A percentile compares a stretch with the other conserved stretches of the same genome.
Conservation (phyloP, 2,113 vertebrate species). For the Sakesphorus luctuosus region DNA sequence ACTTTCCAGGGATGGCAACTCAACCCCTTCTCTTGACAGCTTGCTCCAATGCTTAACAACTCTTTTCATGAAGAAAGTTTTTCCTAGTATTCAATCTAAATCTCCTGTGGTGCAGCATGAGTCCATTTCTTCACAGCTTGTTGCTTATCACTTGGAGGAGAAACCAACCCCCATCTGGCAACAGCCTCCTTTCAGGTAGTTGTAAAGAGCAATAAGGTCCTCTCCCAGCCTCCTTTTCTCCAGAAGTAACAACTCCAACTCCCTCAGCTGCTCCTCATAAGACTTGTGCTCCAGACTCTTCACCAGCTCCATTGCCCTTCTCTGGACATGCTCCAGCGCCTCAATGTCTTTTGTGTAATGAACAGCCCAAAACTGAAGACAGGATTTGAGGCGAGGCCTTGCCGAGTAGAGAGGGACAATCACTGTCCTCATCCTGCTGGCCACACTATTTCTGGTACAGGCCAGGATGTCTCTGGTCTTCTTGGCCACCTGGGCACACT, state of each 20-base stretch:
- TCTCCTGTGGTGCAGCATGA: accelerated
- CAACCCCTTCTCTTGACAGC: background rate
- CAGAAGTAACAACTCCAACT: background rate
- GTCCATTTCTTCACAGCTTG: background rate
- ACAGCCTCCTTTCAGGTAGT: background rate
- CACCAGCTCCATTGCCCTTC: background rate
- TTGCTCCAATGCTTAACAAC: too few relatives aligned
- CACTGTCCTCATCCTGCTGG: background rate
- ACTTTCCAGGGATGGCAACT: background rate
- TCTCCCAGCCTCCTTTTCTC: background rate
- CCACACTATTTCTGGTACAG: background rate
- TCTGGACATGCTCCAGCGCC: background rate
- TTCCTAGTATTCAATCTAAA: background rate
- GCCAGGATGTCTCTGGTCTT: background rate
- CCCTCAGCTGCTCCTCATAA: background rate
- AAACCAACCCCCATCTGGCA: accelerated
- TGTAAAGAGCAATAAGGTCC: background rate
- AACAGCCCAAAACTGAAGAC: background rate
- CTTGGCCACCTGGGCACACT: background rate
- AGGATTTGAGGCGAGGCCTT: background rate
- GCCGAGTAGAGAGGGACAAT: background rate
- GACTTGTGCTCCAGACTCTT: background rate
- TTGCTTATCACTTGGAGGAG: background rate
- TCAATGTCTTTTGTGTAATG: background rate
- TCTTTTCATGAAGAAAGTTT: too few relatives aligned